Evolutionary conservation across 2,888 invertebrate genomes (phyloP).

Genomic region (Archips crataeganus): DNA sequence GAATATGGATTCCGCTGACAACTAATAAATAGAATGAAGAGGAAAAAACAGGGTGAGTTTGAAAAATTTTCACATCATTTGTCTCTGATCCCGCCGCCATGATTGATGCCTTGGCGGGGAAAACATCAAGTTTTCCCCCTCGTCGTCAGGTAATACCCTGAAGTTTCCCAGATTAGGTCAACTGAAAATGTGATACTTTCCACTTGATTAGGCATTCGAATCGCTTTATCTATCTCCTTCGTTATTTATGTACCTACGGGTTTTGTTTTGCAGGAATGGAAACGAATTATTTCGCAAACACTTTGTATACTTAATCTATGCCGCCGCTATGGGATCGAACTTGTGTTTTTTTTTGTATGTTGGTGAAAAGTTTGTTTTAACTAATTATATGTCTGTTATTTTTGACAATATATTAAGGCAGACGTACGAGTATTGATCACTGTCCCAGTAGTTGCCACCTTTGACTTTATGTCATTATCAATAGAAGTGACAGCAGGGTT

Average conservation of each 20-base stretch:
- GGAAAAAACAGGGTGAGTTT: slow-evolving; percentile 44
- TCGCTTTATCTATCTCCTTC: slow-evolving; percentile 21
- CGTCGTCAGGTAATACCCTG: slow-evolving; percentile 47
- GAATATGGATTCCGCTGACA: slow-evolving; percentile 24
- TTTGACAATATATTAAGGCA: too few relatives aligned
- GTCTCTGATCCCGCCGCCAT: slow-evolving; percentile 48
- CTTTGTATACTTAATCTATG: background rate
- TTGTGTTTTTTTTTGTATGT: too few relatives aligned
- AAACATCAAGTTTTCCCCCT: slow-evolving; percentile 45
- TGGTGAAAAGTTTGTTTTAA: too few relatives aligned
- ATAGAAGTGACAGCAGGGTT: too few relatives aligned
- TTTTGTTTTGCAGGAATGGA: background rate
- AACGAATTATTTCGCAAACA: background rate
- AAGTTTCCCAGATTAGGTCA: slow-evolving; percentile 44
- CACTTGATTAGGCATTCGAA: slow-evolving; percentile 31
- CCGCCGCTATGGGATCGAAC: background rate
- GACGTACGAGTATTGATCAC: too few relatives aligned
- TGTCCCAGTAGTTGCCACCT: too few relatives aligned
- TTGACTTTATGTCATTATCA: too few relatives aligned
- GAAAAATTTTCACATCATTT: slow-evolving; percentile 53
- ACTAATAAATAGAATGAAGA: slow-evolving; percentile 38
- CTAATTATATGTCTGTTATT: too few relatives aligned
- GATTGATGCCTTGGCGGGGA: slow-evolving; percentile 48
- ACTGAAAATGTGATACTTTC: slow-evolving; percentile 44
- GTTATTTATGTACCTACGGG: slow-evolving; percentile 6